These are phyloP conservation scores for Heliconius congener DNA, from an alignment of 1,140 invertebrate species.

Conservation along the genomic window DNA sequence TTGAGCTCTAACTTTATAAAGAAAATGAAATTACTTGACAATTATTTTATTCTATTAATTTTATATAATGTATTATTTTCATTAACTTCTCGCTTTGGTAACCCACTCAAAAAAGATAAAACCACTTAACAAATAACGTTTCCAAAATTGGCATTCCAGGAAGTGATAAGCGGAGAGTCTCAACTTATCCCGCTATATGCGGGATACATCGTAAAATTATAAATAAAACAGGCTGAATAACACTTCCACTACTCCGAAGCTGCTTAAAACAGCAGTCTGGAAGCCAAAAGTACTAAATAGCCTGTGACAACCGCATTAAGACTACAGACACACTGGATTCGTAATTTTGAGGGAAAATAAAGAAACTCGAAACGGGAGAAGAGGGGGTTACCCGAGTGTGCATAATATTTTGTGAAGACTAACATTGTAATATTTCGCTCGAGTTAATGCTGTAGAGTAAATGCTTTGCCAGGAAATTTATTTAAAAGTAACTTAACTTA, in stretches of 20 bases:
- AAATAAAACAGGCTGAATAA: not conserved
- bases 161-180: too few relatives aligned
- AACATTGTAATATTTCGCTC: constrained; percentile 15
- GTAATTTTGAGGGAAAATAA: constrained; percentile 35
- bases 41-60: too few relatives aligned
- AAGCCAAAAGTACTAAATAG: constrained; percentile 52
- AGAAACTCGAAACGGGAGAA: constrained; percentile 23
- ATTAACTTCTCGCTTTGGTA: too few relatives aligned
- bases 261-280: constrained; percentile 44
- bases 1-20: not conserved
- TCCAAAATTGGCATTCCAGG: too few relatives aligned
- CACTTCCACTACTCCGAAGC: not conserved
- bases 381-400: constrained; percentile 18
- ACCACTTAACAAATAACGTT: too few relatives aligned
- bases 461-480: constrained; percentile 8
- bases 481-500: not conserved
- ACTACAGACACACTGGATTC: constrained; percentile 35
- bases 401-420: constrained; percentile 24
- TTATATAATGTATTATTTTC: too few relatives aligned
- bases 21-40: too few relatives aligned
- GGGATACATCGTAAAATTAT: not conserved
- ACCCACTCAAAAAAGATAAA: too few relatives aligned
- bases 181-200: not conserved
- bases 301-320: constrained; percentile 50
- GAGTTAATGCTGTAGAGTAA: constrained; percentile 4